Evolutionary conservation across 2,888 invertebrate species (phyloP).

Genomic region (Trichogramma dendrolimi): DNA sequence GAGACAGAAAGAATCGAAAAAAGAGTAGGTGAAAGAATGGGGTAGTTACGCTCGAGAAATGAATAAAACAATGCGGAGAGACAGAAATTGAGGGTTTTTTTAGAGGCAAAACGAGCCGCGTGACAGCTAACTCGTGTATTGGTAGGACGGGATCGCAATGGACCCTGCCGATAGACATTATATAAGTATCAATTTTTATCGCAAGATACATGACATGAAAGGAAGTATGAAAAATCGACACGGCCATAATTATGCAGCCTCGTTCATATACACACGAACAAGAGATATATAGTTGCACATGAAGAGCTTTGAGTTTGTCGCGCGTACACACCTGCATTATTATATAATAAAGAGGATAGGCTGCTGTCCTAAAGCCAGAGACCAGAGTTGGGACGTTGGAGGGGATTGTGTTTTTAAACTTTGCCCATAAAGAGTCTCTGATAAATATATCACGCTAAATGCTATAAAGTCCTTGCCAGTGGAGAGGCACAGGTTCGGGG

Average conservation of each 20-base stretch:
- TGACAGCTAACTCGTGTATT: too few species aligned
- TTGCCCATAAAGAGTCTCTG: slow-evolving; percentile 43
- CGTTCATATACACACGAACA: too few species aligned
- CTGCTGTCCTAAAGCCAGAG: too few species aligned
- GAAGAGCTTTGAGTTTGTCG: too few species aligned
- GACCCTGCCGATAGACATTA: too few species aligned
- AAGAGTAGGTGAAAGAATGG: too few species aligned
- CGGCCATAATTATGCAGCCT: slow-evolving; percentile 26
- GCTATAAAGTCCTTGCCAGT: slow-evolving; percentile 22
- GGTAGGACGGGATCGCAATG: too few species aligned
- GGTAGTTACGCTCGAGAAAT: neutral
- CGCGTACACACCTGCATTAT: too few species aligned
- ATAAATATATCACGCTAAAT: slow-evolving; percentile 43
- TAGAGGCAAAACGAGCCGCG: slow-evolving; percentile 26
- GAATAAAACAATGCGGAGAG: slow-evolving; percentile 27
- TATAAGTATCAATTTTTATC: slow-evolving; percentile 24
- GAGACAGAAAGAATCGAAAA: too few species aligned
- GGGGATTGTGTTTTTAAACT: slow-evolving; percentile 46
- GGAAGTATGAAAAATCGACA: slow-evolving; percentile 28
- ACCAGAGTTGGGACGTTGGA: slow-evolving; percentile 12
- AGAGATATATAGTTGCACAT: too few species aligned
- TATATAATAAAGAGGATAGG: too few species aligned
- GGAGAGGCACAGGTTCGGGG: slow-evolving; percentile 18
- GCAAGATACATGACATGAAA: slow-evolving; percentile 24
- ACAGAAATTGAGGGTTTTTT: slow-evolving; percentile 9